Percentiles rank a stretch among this genome's conserved stretches.
These are phyloP conservation scores for Chorisops tibialis DNA, from an alignment of 2,888 invertebrate species.

Conservation along the genomic window DNA sequence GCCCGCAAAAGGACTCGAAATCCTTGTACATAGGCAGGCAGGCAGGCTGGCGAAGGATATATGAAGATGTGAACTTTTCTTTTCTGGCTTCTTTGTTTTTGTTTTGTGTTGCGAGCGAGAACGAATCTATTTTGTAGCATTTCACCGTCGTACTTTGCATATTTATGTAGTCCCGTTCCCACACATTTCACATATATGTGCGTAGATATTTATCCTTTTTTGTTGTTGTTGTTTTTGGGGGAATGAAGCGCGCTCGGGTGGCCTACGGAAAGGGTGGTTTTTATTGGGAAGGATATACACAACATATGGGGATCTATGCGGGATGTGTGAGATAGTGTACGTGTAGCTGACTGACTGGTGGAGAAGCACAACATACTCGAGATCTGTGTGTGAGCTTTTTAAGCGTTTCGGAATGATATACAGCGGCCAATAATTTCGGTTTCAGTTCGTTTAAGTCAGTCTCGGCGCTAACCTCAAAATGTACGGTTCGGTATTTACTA, in stretches of 20 bases:
- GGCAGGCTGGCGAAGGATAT: conserved; percentile 35
- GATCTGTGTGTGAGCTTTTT: conserved; percentile 26
- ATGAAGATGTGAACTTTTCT: conserved; percentile 35
- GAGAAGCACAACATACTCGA: conserved; percentile 25
- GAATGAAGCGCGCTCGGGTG: conserved; percentile 11
- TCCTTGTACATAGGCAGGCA: conserved; percentile 34
- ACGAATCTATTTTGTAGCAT: conserved; percentile 20
- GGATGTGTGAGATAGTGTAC: conserved; percentile 21
- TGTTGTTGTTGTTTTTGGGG: conserved; percentile 17
- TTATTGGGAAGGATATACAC: conserved; percentile 20
- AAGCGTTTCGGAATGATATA: conserved; percentile 27
- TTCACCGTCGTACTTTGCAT: conserved; percentile 25
- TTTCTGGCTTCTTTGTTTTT: conserved; percentile 33
- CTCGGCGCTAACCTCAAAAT: conserved; percentile 49
- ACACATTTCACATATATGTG: conserved; percentile 29
- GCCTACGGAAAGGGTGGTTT: neutral
- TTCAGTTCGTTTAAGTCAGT: conserved; percentile 53
- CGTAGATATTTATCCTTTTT: conserved; percentile 33
- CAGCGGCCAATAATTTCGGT: conserved; percentile 30
- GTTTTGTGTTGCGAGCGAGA: conserved; percentile 10
- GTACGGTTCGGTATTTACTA: conserved; percentile 33
- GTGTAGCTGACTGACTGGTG: conserved; percentile 20
- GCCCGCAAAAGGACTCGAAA: conserved; percentile 15
- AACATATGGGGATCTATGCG: conserved; percentile 11
- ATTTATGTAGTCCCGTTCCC: conserved; percentile 28